A percentile compares a stretch with the other conserved stretches of the same genome.
Conservation (phyloP, 2,888 invertebrate species). For the Bugulina stolonifera region DNA sequence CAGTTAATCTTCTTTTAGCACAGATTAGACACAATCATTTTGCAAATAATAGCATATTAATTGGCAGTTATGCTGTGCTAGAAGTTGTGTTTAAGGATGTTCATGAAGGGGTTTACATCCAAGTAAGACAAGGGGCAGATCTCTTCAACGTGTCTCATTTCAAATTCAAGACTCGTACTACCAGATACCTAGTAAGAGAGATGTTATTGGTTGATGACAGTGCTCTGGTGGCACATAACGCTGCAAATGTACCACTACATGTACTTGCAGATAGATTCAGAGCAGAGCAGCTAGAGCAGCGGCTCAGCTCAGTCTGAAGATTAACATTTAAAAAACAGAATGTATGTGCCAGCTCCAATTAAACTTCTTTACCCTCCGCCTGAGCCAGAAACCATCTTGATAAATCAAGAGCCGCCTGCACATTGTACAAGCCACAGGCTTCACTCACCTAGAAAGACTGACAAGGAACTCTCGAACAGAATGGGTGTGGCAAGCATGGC, state of each 20-base stretch:
- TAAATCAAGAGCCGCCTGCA: not conserved
- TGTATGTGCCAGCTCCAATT: slow-evolving; percentile 1
- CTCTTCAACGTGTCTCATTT: too few species aligned
- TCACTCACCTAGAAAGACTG: not conserved
- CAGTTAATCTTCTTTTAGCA: too few species aligned
- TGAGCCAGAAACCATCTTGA: not conserved
- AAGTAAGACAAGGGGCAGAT: not conserved
- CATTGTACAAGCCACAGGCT: not conserved
- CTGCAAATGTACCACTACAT: too few species aligned
- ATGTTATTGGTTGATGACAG: not conserved
- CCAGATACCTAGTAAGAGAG: slow-evolving; percentile 7
- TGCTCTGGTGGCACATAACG: too few species aligned
- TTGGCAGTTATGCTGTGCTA: slow-evolving; percentile 3
- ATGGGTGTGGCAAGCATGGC: too few species aligned
- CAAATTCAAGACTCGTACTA: too few species aligned
- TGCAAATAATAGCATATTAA: too few species aligned
- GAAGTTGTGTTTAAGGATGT: not conserved
- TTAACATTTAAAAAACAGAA: slow-evolving; percentile 5
- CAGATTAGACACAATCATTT: too few species aligned
- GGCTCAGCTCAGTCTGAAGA: not conserved
- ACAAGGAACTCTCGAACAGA: not conserved
- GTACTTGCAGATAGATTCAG: not conserved
- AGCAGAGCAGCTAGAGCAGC: not conserved
- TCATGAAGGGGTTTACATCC: slow-evolving; percentile 1
- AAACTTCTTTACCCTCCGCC: not conserved